Percentiles rank a stretch among this genome's conserved stretches.
These are phyloP conservation scores for Hozukius guyotensis DNA, from an alignment of 2,797 vertebrate species.

Conservation along the genomic window DNA sequence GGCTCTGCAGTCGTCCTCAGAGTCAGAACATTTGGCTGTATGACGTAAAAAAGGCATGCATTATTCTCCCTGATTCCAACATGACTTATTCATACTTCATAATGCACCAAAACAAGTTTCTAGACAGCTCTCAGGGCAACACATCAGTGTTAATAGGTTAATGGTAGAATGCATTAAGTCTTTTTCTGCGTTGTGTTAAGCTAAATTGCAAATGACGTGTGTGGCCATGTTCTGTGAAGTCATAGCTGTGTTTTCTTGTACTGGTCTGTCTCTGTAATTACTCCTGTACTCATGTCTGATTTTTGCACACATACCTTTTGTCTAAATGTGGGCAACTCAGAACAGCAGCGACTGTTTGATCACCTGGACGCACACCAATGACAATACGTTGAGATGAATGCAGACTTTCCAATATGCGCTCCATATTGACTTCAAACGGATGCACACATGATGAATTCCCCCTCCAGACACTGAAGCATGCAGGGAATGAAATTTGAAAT, in stretches of 20 bases:
- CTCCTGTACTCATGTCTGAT: constrained; percentile 60
- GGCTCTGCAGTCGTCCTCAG: constrained; percentile 38
- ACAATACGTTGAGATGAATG: constrained; percentile 73
- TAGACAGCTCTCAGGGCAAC: constrained; percentile 34
- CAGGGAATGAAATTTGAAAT: constrained; percentile 79
- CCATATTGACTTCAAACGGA: constrained; percentile 75
- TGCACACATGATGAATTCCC: constrained; percentile 70
- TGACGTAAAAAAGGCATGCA: constrained; percentile 43
- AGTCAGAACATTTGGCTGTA: constrained; percentile 51
- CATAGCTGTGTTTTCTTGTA: constrained; percentile 71
- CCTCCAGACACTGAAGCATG: constrained; percentile 79
- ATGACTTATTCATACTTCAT: constrained; percentile 56
- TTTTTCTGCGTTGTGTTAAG: constrained; percentile 67
- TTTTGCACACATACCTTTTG: constrained; percentile 68
- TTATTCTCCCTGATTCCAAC: constrained; percentile 42
- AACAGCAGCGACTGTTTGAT: constrained; percentile 66
- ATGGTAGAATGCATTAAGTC: constrained; percentile 52
- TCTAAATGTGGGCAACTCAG: constrained; percentile 55
- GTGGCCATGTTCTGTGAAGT: constrained; percentile 72
- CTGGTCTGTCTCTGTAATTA: constrained; percentile 76
- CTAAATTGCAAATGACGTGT: constrained; percentile 70
- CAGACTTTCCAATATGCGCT: constrained; percentile 78
- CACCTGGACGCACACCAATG: constrained; percentile 76
- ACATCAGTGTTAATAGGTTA: constrained; percentile 61
- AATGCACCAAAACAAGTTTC: constrained; percentile 45